A percentile compares a stretch with the other conserved stretches of the same genome.
Conservation (phyloP, 2,797 vertebrate genomes). For the Lerista edwardsae region DNA sequence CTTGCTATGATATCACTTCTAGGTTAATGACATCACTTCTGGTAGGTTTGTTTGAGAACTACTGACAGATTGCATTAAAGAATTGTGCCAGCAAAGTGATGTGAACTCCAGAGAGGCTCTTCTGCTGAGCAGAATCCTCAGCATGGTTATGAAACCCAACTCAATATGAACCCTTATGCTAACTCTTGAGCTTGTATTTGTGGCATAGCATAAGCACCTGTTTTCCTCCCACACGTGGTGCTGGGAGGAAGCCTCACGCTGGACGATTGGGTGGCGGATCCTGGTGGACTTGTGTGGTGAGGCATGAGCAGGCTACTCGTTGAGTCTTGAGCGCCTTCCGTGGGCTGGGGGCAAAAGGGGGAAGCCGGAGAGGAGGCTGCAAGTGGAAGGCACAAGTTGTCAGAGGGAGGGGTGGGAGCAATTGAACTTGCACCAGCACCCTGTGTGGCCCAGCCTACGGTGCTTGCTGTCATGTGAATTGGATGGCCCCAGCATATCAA, state of each 20-base stretch:
- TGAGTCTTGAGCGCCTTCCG: slow-evolving; percentile 33
- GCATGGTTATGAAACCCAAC: too few species aligned
- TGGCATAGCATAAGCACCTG: too few species aligned
- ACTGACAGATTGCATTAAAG: too few species aligned
- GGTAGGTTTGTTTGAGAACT: too few species aligned
- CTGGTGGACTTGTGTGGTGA: slow-evolving; percentile 4
- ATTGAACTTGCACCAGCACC: background rate
- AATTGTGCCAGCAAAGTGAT: too few species aligned
- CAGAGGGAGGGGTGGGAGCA: background rate
- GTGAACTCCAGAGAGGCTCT: too few species aligned
- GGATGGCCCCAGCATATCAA: background rate
- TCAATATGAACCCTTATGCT: too few species aligned
- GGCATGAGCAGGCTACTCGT: background rate
- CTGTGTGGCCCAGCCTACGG: background rate
- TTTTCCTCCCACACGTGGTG: too few species aligned
- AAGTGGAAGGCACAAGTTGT: background rate
- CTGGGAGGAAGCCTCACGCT: slow-evolving; percentile 32
- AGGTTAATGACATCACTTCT: too few species aligned
- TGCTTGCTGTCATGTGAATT: background rate
- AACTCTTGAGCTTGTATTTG: too few species aligned
- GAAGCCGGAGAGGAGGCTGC: slow-evolving; percentile 41
- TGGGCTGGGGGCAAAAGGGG: slow-evolving; percentile 49
- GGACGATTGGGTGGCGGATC: slow-evolving; percentile 13
- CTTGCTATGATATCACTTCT: too few species aligned
- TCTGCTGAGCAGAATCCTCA: too few species aligned